Percentiles rank a stretch among this genome's conserved stretches.
Evolutionary conservation across 2,797 vertebrate genomes (phyloP).

Genomic region (Ptychobarbus kaznakovi): DNA sequence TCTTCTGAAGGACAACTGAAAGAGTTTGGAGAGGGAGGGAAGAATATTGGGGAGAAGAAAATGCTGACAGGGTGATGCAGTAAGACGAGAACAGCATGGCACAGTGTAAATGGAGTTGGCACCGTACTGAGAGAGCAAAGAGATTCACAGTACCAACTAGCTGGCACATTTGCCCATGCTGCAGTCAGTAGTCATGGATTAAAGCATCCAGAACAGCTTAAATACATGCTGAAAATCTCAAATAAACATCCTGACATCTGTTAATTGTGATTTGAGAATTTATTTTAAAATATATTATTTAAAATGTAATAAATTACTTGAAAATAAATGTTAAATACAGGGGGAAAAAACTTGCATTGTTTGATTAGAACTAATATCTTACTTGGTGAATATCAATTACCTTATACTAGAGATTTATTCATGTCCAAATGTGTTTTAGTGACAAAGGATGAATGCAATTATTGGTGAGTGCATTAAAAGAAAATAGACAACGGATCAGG

Average conservation of each 20-base stretch:
- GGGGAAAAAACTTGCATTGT: background rate
- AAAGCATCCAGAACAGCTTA: background rate
- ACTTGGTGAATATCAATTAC: background rate
- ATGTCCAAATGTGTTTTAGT: background rate
- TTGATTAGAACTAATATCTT: background rate
- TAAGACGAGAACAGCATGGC: constrained; percentile 59
- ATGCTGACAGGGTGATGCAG: constrained; percentile 56
- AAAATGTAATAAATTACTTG: background rate
- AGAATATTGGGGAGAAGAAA: constrained; percentile 49
- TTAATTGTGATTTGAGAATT: background rate
- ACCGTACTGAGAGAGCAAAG: constrained; percentile 42
- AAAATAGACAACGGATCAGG: constrained; percentile 8
- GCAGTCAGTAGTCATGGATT: background rate
- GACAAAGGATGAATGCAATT: background rate
- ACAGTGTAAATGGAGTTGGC: constrained; percentile 60
- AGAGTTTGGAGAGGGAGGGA: constrained; percentile 31
- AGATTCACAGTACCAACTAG: constrained; percentile 37
- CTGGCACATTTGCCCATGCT: constrained; percentile 7
- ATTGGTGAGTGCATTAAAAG: background rate
- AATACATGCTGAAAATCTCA: background rate
- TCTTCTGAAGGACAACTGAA: constrained; percentile 55
- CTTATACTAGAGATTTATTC: background rate
- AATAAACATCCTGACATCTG: background rate
- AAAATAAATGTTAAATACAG: background rate
- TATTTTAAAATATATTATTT: background rate